Conservation (phyloP, 2,113 vertebrate genomes). For the Aviceda subcristata region DNA sequence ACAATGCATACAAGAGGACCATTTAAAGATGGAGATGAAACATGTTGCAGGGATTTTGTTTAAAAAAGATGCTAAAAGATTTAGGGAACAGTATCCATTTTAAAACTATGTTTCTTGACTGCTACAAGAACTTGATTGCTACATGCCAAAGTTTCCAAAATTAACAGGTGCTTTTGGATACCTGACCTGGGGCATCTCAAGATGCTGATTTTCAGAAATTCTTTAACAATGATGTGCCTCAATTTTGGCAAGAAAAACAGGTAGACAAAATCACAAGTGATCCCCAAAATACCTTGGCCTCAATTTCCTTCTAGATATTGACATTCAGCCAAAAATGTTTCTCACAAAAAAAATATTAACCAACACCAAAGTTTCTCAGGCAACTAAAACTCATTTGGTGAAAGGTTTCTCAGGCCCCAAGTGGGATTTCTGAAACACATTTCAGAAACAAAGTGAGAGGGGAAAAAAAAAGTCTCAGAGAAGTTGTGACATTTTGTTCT, state of each 20-base stretch:
- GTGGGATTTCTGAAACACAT: background rate
- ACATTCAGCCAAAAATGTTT: background rate
- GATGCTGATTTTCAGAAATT: background rate
- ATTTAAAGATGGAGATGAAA: background rate
- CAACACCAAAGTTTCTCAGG: background rate
- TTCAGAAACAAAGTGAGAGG: background rate
- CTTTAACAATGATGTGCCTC: background rate
- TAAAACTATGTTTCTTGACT: background rate
- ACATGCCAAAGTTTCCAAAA: background rate
- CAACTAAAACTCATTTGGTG: background rate
- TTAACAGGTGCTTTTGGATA: background rate
- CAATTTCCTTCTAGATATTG: background rate
- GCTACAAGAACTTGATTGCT: background rate
- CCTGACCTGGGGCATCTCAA: background rate
- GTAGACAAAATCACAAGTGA: background rate
- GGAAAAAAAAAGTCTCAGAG: background rate
- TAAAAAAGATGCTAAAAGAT: background rate
- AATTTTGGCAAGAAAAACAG: background rate
- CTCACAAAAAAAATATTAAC: background rate
- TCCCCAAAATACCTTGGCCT: background rate
- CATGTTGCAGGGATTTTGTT: background rate
- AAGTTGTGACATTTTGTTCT: background rate
- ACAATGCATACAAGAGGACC: background rate
- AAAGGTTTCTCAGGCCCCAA: background rate
- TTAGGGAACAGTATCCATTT: background rate